Base-by-base conservation (phyloP, 2,113 vertebrate genomes). In the Nesoenas mayeri region DNA sequence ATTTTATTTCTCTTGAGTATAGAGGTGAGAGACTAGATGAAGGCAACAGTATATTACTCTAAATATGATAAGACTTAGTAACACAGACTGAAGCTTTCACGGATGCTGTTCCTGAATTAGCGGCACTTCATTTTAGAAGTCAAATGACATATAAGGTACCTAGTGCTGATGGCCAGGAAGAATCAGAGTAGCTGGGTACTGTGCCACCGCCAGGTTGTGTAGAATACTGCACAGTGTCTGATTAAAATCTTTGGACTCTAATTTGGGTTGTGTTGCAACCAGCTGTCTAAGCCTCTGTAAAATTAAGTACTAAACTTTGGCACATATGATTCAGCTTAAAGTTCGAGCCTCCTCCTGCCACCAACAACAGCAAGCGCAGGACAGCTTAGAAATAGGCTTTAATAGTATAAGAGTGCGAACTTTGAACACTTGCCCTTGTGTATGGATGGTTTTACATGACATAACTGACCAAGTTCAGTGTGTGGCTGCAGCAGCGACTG, bases 391-490 rank as follows among this genome's bases (percentile, higher is more conserved):
- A 61, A 65, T 47, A 51, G 26, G 40, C 31, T 40, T 77, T 65
- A 34, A 10, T 12, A 65, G 34, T 28, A 20, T 31, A 47, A 28
- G 48, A 44, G 32, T 22, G 29, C 31, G 28, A 16, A 15, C 20
- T 29, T 48, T 32, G 38, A 73, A 28, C 44, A 7, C 44, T 48
- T 22, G 77, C 28, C 28, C 31, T 47, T 61, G 60, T n/a, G 32
- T 28, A 2, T 4, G 15, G 32, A 19, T 12, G 20, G 12, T 77
- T 73, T 64, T 79, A 38, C 15, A 6, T 25, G 24, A 71, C 0
- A 3, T 47, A 56, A 65, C 25, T 1, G 0, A 18, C 16, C 16
- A 20, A 47, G 56, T 31, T 48, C 47, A 36, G 51, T 9, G 53
- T 42, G 21, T 62, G 47, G 29, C 36, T 51, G 19, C 79, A 29